Evolutionary conservation across 2,888 invertebrate genomes (phyloP).

Genomic region (Hypolimnas misippus): DNA sequence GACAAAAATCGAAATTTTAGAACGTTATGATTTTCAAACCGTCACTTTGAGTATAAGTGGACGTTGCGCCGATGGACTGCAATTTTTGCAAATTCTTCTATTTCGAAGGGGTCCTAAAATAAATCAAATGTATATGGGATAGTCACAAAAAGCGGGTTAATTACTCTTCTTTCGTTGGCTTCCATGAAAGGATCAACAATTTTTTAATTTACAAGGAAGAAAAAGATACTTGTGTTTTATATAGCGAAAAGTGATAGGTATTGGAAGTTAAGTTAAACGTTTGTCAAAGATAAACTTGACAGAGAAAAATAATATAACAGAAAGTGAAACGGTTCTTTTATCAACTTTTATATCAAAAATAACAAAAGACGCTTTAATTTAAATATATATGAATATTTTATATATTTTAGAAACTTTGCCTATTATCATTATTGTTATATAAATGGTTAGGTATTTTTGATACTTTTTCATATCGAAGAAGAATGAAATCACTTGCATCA

Average conservation of each 20-base stretch:
- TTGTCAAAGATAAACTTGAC: not conserved
- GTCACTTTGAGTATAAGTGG: slow-evolving; percentile 59
- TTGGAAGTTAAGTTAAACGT: slow-evolving; percentile 4
- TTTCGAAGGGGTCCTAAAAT: slow-evolving; percentile 78
- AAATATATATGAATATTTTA: slow-evolving; percentile 16
- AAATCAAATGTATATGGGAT: slow-evolving; percentile 80
- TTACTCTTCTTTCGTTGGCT: slow-evolving; percentile 71
- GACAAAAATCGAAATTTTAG: no score
- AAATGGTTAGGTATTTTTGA: slow-evolving; percentile 15
- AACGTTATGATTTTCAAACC: not conserved
- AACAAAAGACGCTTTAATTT: slow-evolving; percentile 15
- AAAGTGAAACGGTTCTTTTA: slow-evolving; percentile 9
- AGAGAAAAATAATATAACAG: slow-evolving; percentile 14
- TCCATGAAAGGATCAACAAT: slow-evolving; percentile 73
- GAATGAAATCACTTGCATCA: slow-evolving; percentile 27
- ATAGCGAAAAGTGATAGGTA: slow-evolving; percentile 4
- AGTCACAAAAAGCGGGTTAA: slow-evolving; percentile 79
- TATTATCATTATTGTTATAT: not conserved
- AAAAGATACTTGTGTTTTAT: slow-evolving; percentile 5
- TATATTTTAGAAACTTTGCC: slow-evolving; percentile 6
- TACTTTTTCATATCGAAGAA: slow-evolving; percentile 2
- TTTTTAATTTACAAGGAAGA: slow-evolving; percentile 54
- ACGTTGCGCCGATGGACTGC: slow-evolving; percentile 63
- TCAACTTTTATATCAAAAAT: not conserved
- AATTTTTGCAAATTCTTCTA: slow-evolving; percentile 82